Percentiles rank a stretch among this genome's conserved stretches.
Evolutionary conservation across 1,140 invertebrate species (phyloP).

Genomic region (Drosophila arawakana): DNA sequence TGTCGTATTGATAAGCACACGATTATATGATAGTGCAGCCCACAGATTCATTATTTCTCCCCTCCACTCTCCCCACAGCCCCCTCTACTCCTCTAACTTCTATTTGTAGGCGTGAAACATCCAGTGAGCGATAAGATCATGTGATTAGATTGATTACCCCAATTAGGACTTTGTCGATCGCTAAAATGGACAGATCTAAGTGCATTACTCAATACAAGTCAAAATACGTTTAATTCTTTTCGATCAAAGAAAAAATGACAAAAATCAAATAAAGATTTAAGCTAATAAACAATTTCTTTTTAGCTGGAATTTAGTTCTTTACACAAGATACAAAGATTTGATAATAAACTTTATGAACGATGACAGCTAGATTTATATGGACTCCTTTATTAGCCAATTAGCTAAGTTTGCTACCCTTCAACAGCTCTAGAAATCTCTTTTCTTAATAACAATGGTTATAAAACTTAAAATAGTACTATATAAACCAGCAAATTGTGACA

Average conservation of each 20-base stretch:
- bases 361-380: no score
- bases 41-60: conserved; percentile 49
- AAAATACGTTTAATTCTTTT: conserved; percentile 7
- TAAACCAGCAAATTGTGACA: neutral
- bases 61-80: neutral
- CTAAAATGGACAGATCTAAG: conserved; percentile 1
- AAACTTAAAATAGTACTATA: no score
- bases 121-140: conserved; percentile 33
- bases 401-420: no score
- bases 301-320: no score
- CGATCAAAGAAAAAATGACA: neutral
- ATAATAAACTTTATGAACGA: no score
- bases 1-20: conserved; percentile 54
- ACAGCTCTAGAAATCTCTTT: no score
- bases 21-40: conserved; percentile 39
- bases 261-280: no score
- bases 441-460: no score
- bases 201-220: conserved; percentile 29
- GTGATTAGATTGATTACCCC: conserved; percentile 41
- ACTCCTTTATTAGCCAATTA: no score
- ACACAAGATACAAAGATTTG: no score
- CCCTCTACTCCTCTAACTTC: neutral
- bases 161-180: neutral
- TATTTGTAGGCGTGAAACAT: conserved; percentile 58
- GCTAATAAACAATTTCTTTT: no score